Evolutionary conservation across 2,888 invertebrate genomes (phyloP).

Genomic region (Hirtodrosophila alboralis): DNA sequence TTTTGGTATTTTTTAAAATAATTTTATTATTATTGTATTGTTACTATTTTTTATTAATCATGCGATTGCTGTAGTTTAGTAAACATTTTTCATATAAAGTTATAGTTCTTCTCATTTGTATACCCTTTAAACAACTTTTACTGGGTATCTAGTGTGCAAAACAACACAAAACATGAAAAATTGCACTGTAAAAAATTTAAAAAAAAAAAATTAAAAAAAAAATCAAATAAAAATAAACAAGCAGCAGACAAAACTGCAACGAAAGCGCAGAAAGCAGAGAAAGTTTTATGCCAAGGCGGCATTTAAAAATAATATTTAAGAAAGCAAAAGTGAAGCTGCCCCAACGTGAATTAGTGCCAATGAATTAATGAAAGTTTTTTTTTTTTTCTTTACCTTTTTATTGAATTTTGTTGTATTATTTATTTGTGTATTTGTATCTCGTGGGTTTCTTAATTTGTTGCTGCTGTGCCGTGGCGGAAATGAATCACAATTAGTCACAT

Average conservation of each 20-base stretch:
- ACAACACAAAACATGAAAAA: constrained; percentile 31
- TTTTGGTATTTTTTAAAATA: too few relatives aligned
- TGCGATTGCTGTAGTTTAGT: too few relatives aligned
- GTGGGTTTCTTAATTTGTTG: neutral
- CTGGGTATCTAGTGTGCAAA: too few relatives aligned
- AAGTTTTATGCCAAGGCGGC: constrained; percentile 79
- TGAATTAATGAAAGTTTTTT: constrained; percentile 74
- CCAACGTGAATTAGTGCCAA: constrained; percentile 63
- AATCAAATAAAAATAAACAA: too few relatives aligned
- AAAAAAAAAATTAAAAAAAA: too few relatives aligned
- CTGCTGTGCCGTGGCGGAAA: constrained; percentile 34
- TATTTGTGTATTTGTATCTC: constrained; percentile 12
- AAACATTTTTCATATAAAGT: too few relatives aligned
- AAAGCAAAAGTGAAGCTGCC: constrained; percentile 73
- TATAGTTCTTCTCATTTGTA: too few relatives aligned
- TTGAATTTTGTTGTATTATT: constrained; percentile 25
- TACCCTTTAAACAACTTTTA: too few relatives aligned
- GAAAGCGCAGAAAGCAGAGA: constrained; percentile 80
- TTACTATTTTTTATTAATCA: too few relatives aligned
- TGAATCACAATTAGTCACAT: constrained; percentile 64
- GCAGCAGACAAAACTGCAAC: constrained; percentile 66
- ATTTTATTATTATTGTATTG: too few relatives aligned
- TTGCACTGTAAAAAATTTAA: constrained; percentile 50
- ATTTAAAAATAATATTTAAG: constrained; percentile 75
- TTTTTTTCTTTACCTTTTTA: constrained; percentile 16